Evolutionary conservation across 2,113 vertebrate species (phyloP).

Genomic region (Okapia johnstoni): DNA sequence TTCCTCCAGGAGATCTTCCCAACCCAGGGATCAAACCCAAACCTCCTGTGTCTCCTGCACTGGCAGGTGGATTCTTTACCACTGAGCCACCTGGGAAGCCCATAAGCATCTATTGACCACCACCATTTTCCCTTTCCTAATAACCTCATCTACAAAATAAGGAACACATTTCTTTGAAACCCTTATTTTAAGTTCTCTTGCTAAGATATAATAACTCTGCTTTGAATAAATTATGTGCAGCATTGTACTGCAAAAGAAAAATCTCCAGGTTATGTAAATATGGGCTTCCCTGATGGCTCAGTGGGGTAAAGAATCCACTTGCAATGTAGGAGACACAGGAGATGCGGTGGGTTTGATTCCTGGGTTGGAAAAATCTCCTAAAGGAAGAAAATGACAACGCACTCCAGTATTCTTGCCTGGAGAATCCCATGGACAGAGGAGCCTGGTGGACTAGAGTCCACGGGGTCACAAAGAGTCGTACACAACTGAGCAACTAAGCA

Average conservation of each 20-base stretch:
- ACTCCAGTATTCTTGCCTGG: neutral
- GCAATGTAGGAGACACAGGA: neutral
- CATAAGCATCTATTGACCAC: neutral
- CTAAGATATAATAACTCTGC: conserved; percentile 44
- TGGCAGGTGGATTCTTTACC: neutral
- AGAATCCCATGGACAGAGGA: neutral
- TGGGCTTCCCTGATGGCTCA: neutral
- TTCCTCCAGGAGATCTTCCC: neutral
- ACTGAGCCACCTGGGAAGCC: neutral
- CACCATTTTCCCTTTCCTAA: neutral
- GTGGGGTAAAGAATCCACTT: neutral
- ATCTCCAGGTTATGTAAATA: conserved; percentile 39
- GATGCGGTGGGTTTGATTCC: neutral
- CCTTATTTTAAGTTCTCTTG: conserved; percentile 51
- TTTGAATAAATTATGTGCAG: conserved; percentile 51
- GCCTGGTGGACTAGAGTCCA: neutral
- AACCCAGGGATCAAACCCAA: neutral
- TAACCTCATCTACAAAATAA: neutral
- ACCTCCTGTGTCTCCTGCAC: neutral
- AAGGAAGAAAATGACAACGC: neutral
- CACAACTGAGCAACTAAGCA: neutral
- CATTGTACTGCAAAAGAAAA: conserved; percentile 32
- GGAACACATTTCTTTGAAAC: conserved; percentile 32
- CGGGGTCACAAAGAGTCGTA: neutral
- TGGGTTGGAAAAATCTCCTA: neutral